These are phyloP conservation scores for Temnothorax curvispinosus DNA, from an alignment of 1,140 invertebrate genomes.

Conservation along the genomic window DNA sequence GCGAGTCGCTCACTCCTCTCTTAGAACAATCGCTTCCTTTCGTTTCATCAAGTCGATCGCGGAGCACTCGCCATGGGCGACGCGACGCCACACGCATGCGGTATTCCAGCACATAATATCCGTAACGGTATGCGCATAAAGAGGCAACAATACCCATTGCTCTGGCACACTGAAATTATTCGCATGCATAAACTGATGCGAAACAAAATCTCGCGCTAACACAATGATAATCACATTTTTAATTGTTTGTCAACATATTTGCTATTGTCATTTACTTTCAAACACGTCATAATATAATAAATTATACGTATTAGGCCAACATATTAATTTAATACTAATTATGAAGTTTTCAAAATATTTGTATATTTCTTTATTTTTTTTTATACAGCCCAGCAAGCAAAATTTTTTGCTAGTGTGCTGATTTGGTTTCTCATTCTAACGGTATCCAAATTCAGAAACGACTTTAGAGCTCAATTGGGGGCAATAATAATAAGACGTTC, in stretches of 20 bases:
- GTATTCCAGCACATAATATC: conserved; percentile 49
- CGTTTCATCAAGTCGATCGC: conserved; percentile 65
- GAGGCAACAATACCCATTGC: background rate
- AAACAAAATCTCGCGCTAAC: background rate
- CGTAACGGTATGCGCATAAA: conserved; percentile 57
- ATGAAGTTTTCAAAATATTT: too few relatives aligned
- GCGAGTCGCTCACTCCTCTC: conserved; percentile 65
- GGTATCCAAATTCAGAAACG: conserved; percentile 41
- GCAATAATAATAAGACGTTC: conserved; percentile 62
- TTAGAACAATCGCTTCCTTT: conserved; percentile 71
- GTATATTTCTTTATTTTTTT: too few relatives aligned
- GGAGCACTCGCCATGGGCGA: conserved; percentile 57
- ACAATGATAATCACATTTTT: background rate
- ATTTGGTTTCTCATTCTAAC: background rate
- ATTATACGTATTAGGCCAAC: background rate
- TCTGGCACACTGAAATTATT: background rate
- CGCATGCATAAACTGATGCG: background rate
- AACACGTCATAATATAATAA: background rate
- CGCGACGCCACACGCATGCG: conserved; percentile 54
- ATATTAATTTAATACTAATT: conserved; percentile 9
- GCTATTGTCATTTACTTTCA: background rate
- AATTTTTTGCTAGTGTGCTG: background rate
- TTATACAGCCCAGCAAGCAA: background rate
- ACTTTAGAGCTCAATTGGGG: background rate
- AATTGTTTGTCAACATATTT: background rate